Evolutionary conservation across 2,113 vertebrate genomes (phyloP).

Genomic region (Anolis carolinensis): DNA sequence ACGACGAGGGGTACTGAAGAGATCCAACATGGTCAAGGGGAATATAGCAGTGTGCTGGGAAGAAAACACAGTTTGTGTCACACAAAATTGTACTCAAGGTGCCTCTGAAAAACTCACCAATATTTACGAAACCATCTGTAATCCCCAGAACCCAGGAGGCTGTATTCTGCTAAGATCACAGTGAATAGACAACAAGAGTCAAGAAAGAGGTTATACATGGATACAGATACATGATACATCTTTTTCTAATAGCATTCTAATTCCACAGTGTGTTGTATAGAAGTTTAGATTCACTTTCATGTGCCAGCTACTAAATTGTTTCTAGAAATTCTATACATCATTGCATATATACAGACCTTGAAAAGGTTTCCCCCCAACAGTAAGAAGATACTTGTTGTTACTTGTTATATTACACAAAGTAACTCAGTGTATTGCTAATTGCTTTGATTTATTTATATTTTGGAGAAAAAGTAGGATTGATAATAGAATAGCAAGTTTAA

Average conservation of each 20-base stretch:
- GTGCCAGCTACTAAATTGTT: background rate
- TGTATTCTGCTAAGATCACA: background rate
- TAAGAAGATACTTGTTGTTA: background rate
- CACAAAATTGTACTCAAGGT: fast-evolving
- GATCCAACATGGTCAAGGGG: conserved; percentile 68
- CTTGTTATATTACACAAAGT: too few species aligned
- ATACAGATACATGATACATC: background rate
- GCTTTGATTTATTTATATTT: too few species aligned
- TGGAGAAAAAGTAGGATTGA: too few species aligned
- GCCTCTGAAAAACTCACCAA: fast-evolving
- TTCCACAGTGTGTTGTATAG: background rate
- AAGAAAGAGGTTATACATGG: background rate
- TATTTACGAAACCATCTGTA: background rate
- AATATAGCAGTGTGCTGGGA: conserved; percentile 73
- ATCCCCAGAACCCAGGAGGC: too few species aligned
- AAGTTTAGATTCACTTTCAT: background rate
- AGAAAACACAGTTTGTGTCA: conserved; percentile 30
- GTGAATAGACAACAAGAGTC: background rate
- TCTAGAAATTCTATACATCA: background rate
- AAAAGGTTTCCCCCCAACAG: background rate
- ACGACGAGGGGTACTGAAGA: conserved; percentile 61
- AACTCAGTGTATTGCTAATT: too few species aligned
- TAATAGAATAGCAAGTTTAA: too few species aligned
- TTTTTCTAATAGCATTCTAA: background rate
- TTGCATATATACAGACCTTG: background rate